phyloP scores from a whole-genome alignment of 2,888 invertebrate genomes.

The Dione juno region DNA sequence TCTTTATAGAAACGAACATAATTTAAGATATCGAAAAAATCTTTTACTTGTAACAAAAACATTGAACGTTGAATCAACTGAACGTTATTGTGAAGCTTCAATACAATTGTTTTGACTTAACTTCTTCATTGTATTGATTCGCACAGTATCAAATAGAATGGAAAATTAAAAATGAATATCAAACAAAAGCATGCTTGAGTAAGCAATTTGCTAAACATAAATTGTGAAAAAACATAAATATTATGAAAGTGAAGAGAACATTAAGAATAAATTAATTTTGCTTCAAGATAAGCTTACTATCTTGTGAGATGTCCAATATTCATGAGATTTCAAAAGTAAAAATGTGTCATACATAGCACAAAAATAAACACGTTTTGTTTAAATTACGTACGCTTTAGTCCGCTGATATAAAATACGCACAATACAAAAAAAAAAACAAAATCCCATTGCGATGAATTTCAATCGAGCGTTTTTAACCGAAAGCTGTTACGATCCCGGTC shows the following conservation, averaged over 20 bases:
- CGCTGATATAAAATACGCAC: conserved; percentile 5
- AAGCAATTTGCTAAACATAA: not conserved
- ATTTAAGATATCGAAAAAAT: not conserved
- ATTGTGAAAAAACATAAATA: too few species aligned
- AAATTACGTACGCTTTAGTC: not conserved
- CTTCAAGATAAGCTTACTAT: not conserved
- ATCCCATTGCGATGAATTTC: conserved; percentile 26
- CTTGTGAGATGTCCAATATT: not conserved
- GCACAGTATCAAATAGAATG: too few species aligned
- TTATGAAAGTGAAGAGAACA: too few species aligned
- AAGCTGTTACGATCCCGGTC: conserved; percentile 22
- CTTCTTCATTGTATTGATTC: not conserved
- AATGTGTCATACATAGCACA: not conserved
- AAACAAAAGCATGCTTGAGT: not conserved
- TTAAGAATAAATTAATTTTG: too few species aligned
- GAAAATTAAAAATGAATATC: not conserved
- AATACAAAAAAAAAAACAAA: not conserved
- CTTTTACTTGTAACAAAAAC: not conserved
- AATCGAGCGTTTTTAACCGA: conserved; percentile 31
- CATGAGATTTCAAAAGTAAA: too few species aligned
- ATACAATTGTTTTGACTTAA: not conserved
- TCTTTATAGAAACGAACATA: not conserved
- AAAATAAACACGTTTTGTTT: not conserved
- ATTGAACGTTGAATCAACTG: not conserved
- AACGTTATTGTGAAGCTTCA: not conserved